Conservation (phyloP, 2,888 invertebrate genomes). For the Prenolepis imparis region DNA sequence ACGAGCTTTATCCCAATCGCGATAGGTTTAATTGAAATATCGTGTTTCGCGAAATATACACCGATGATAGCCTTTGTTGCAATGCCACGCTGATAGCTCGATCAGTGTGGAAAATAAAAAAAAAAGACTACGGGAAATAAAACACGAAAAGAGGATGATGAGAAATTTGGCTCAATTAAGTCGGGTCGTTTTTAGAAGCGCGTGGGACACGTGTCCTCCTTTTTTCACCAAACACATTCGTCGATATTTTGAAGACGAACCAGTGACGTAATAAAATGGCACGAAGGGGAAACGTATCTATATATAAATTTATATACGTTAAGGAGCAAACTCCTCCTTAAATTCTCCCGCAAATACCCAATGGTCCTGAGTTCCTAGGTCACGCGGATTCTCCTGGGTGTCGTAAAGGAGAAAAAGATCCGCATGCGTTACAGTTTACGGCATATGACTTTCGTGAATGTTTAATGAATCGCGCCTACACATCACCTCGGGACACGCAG, state of each 20-base stretch:
- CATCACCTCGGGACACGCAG: conserved; percentile 44
- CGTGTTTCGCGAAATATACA: conserved; percentile 69
- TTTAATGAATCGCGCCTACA: conserved; percentile 66
- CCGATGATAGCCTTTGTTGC: conserved; percentile 58
- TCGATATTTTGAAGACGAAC: conserved; percentile 1
- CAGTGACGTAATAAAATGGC: conserved; percentile 19
- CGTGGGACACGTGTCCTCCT: background rate
- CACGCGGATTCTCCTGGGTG: conserved; percentile 58
- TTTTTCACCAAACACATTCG: conserved; percentile 8
- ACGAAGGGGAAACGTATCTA: background rate
- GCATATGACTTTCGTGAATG: conserved; percentile 67
- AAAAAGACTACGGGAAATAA: conserved; percentile 2
- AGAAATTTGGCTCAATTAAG: conserved; percentile 46
- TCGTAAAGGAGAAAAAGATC: conserved; percentile 62
- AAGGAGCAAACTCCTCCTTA: conserved; percentile 34
- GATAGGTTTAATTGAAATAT: conserved; percentile 74
- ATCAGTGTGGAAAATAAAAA: conserved; percentile 62
- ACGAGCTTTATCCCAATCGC: conserved; percentile 55
- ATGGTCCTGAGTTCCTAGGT: conserved; percentile 44
- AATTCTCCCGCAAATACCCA: conserved; percentile 43
- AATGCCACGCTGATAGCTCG: conserved; percentile 55
- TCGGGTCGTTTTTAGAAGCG: conserved; percentile 6
- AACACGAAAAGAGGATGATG: conserved; percentile 12
- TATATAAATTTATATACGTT: conserved; percentile 19
- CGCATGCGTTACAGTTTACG: conserved; percentile 63